These are phyloP conservation scores for Callipepla californica DNA, from an alignment of 2,113 vertebrate species.

Conservation along the genomic window DNA sequence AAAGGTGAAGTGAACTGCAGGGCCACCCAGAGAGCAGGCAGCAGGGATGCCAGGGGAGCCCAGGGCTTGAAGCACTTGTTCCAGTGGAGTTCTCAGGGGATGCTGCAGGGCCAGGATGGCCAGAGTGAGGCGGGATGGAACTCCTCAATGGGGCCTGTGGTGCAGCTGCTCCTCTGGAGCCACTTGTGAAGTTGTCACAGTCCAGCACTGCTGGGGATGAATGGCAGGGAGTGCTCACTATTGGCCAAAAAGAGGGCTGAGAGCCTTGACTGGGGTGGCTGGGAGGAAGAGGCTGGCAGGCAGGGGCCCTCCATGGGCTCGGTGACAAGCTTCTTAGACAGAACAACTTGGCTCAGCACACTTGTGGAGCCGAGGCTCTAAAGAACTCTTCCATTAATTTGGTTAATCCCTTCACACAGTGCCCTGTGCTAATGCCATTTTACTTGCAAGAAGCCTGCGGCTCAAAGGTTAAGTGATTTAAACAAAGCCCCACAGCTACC, in stretches of 20 bases:
- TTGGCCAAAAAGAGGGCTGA: background rate
- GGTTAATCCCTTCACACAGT: background rate
- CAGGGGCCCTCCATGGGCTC: background rate
- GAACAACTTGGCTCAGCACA: background rate
- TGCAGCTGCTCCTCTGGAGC: background rate
- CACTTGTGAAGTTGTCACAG: background rate
- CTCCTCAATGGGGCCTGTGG: rapidly evolving
- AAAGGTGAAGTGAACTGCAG: background rate
- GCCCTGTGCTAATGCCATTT: background rate
- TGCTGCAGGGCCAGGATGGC: rapidly evolving
- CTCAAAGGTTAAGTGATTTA: conserved; percentile 12
- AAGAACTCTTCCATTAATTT: background rate
- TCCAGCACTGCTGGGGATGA: background rate
- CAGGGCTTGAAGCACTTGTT: background rate
- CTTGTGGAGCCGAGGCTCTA: background rate
- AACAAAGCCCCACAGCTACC: background rate
- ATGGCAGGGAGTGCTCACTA: background rate
- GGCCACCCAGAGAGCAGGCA: background rate
- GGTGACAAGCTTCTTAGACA: background rate
- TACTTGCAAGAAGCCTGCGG: background rate
- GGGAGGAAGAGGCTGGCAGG: background rate
- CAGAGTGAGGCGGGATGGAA: background rate
- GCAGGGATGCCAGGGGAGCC: background rate
- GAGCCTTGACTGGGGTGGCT: background rate
- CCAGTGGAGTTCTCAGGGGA: rapidly evolving